Evolutionary conservation across 2,888 invertebrate species (phyloP), one percentile per base, ranked within the genome.

Genomic region (Microctonus brassicae): DNA sequence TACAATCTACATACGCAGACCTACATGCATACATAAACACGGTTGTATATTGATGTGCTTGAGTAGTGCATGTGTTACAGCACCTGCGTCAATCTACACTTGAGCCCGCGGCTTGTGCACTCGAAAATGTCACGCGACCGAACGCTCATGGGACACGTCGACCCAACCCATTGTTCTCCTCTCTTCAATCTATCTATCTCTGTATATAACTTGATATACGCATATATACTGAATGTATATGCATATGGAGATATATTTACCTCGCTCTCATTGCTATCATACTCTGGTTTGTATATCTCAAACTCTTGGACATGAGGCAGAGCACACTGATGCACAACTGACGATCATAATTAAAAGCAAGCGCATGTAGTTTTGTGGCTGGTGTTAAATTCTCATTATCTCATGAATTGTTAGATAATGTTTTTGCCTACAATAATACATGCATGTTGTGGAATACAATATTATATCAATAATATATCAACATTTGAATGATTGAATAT

Each of bases 1-100:
- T 75, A 77, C 71, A 75, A 76, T 74, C 72, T 70, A 73, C 70
- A 39, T 3, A 13, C 13, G 11, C 39, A 39, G 39, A 13, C n/a
- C 2, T 20, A 47, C 17, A 7, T 47, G 17, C 17, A n/a, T 47
- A 47, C 47, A 47, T 17, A 17, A 17, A 17, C 9, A 47, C 17
- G 17, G 1, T n/a, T 47, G 17, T 17, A 47, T 17, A 7, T 47
- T 7, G n/a, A 47, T 1, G 7, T 47, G 6, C 9, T 6, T n/a
- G 9, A 7, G 17, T 66, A 55, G 1, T 58, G 58, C 33, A 20
- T 17, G 66, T 72, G 79, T 73, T 75, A 66, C 70, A 73, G 68
- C 70, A 73, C 72, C 72, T 74, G 70, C 69, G 73, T 64, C 81
- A 79, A 83, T 81, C 80, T 79, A 74, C 77, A 78, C 80, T 81